Percentiles rank a stretch among this genome's conserved stretches.
These are phyloP conservation scores for Sarcophaga peregrina DNA, from an alignment of 1,140 invertebrate genomes.

Conservation along the genomic window DNA sequence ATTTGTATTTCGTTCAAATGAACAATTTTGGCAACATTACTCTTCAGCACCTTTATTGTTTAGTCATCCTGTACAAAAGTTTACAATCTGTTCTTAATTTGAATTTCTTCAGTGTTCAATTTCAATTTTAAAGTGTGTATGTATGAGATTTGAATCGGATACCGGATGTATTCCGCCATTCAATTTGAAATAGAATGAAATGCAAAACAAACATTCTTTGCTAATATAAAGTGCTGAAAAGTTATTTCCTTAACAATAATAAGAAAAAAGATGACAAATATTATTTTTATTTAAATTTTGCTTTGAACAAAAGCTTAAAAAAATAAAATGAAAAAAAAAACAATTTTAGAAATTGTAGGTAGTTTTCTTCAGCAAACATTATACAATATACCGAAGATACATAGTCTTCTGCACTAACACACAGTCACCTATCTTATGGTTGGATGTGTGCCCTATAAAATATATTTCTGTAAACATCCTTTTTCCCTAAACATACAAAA, in stretches of 20 bases:
- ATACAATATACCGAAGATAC: not conserved
- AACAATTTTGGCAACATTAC: no score
- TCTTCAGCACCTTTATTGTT: no score
- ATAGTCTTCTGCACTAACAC: not conserved
- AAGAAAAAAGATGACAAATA: constrained; percentile 57
- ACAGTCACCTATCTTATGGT: not conserved
- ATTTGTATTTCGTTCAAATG: no score
- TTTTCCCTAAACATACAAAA: not conserved
- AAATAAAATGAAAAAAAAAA: not conserved
- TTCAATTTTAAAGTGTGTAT: constrained; percentile 4
- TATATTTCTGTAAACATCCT: constrained; percentile 34
- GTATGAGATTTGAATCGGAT: constrained; percentile 49
- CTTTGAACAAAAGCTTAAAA: not conserved
- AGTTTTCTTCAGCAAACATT: constrained; percentile 30
- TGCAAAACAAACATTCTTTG: not conserved
- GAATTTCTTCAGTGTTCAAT: no score
- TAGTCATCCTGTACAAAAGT: no score
- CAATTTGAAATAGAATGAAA: constrained; percentile 46
- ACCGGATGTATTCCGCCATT: constrained; percentile 61
- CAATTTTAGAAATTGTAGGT: not conserved
- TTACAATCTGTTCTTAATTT: not conserved
- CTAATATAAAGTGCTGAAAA: constrained; percentile 28
- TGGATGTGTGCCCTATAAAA: not conserved
- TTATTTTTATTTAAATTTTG: constrained; percentile 61
- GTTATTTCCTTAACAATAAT: constrained; percentile 8